Evolutionary conservation across 2,113 vertebrate species (phyloP).

Genomic region (Rafetus swinhoei): DNA sequence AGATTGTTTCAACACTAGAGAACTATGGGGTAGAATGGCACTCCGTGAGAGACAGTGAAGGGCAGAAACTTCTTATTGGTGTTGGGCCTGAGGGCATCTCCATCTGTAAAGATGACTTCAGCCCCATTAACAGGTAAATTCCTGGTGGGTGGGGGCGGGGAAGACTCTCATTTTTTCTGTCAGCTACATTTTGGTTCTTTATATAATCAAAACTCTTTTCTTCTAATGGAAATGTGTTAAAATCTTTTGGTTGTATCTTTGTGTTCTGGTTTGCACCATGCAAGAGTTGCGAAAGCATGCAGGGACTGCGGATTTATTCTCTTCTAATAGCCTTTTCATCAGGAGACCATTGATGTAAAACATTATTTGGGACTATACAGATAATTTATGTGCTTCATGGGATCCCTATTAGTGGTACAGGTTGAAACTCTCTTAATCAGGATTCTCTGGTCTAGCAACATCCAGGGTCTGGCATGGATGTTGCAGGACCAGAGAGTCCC

Average conservation of each 20-base stretch:
- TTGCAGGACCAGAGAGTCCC: too few species aligned
- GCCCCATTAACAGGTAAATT: slow-evolving; percentile 89
- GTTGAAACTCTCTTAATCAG: too few species aligned
- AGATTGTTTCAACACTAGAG: slow-evolving; percentile 90
- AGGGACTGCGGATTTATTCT: neutral
- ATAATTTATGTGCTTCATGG: neutral
- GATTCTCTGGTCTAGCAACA: too few species aligned
- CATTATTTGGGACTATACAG: neutral
- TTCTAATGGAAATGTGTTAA: neutral
- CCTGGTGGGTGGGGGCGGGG: neutral
- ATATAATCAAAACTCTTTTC: neutral
- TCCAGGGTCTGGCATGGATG: too few species aligned
- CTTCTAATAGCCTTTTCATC: neutral
- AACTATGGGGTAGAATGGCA: slow-evolving; percentile 99
- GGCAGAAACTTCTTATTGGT: slow-evolving; percentile 90
- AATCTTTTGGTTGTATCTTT: neutral
- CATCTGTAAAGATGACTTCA: slow-evolving; percentile 94
- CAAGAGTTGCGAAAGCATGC: neutral
- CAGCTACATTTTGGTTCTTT: neutral
- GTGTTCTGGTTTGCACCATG: neutral
- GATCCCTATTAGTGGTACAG: neutral
- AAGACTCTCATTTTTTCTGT: neutral
- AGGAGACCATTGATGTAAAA: neutral
- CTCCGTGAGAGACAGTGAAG: slow-evolving; percentile 89
- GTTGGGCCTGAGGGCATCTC: slow-evolving; percentile 96